Evolutionary conservation across 2,797 vertebrate species (phyloP).

Genomic region (Danio jaintianensis): DNA sequence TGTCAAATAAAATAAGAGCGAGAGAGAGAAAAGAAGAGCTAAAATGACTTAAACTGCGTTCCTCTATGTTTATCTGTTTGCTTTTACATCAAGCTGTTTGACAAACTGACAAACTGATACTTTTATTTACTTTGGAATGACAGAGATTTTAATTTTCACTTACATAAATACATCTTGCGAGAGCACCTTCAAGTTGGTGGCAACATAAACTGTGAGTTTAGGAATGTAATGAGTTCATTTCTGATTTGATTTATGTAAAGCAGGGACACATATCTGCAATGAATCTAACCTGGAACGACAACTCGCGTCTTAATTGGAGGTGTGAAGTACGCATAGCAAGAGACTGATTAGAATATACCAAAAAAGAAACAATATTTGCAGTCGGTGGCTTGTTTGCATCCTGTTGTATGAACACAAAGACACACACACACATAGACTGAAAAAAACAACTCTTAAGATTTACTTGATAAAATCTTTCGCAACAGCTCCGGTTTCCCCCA

Average conservation of each 20-base stretch:
- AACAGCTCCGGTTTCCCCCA: too few species aligned
- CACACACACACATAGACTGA: background rate
- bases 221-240: slow-evolving; percentile 26
- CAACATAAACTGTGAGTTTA: slow-evolving; percentile 45
- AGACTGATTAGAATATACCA: slow-evolving; percentile 27
- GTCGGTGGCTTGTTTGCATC: slow-evolving; percentile 1
- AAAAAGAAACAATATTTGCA: slow-evolving; percentile 20
- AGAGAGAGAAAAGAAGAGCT: too few species aligned
- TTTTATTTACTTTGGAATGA: slow-evolving; percentile 24
- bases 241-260: slow-evolving; percentile 22
- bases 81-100: slow-evolving; percentile 17
- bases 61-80: background rate
- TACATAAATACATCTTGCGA: slow-evolving; percentile 37
- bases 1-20: background rate
- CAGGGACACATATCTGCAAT: slow-evolving; percentile 12
- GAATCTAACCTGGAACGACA: slow-evolving; percentile 22
- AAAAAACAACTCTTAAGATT: too few species aligned
- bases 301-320: slow-evolving; percentile 11
- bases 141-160: slow-evolving; percentile 37
- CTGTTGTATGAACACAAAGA: background rate
- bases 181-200: slow-evolving; percentile 13
- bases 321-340: slow-evolving; percentile 22
- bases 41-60: background rate
- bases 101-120: slow-evolving; percentile 27
- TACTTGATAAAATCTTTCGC: too few species aligned